A percentile compares a stretch with the other conserved stretches of the same genome.
These are phyloP conservation scores for Glossophaga mutica DNA, from an alignment of 2,797 vertebrate species.

Conservation along the genomic window DNA sequence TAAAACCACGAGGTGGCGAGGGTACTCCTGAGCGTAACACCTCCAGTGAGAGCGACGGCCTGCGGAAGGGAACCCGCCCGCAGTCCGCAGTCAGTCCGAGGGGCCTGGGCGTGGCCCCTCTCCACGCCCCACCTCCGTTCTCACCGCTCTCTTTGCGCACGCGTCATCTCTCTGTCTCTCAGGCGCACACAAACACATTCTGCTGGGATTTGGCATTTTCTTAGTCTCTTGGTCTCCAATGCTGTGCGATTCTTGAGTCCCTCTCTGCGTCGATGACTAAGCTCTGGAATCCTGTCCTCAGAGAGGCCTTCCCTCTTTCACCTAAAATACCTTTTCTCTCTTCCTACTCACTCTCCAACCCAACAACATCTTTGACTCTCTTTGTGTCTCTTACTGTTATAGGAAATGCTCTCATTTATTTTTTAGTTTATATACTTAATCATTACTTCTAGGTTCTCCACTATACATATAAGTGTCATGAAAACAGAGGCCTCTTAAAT, in stretches of 20 bases:
- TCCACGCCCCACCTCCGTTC: fast-evolving
- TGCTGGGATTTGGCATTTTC: background rate
- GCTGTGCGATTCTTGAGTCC: background rate
- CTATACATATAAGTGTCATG: background rate
- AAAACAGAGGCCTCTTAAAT: background rate
- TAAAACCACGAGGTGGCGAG: background rate
- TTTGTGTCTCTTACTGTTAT: background rate
- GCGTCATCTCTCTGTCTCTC: background rate
- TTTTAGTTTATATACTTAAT: background rate
- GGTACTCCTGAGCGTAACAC: too few relatives aligned
- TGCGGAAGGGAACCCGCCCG: background rate
- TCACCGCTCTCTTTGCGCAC: background rate
- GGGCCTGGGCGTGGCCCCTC: fast-evolving
- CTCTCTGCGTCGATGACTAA: background rate
- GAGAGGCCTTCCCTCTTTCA: background rate
- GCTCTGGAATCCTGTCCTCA: background rate
- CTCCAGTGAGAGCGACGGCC: fast-evolving
- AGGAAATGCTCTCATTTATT: background rate
- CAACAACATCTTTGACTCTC: background rate
- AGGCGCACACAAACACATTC: background rate
- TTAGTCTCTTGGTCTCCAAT: background rate
- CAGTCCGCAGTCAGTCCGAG: fast-evolving
- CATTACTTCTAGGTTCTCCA: background rate
- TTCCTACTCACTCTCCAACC: background rate
- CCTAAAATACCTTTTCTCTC: background rate